Base-by-base conservation (phyloP, 2,113 vertebrate genomes). In the Erythrolamprus reginae region DNA sequence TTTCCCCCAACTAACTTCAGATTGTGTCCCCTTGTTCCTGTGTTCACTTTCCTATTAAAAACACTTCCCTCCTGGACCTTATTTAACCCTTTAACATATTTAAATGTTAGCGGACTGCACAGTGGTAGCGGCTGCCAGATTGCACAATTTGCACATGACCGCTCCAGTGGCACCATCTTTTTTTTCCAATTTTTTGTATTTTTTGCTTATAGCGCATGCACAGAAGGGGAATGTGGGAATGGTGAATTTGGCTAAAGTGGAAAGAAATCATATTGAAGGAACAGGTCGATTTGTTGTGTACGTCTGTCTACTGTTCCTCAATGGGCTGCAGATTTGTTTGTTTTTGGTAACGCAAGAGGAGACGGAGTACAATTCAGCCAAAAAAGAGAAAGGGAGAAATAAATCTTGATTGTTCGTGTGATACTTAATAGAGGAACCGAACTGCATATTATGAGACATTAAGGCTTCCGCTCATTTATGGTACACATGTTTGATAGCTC, bases 401-500 rank as follows among this genome's bases (percentile, higher is more conserved):
- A n/a, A 38, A 19, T 38, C 51, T 52, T 84, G 89, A 90, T 93
- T 94, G 47, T 23, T 88, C 87, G 53, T 19, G 3, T 48, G 3
- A 89, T 93, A 42, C 86, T 93, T 84, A 91, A 89, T 70, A 50
- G 77, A 88, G 92, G 90, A 94, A 91, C 92, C 87, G 51, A 94
- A 85, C 90, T 91, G 15, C 28, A 42, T 48, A 45, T 58, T 87
- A 52, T 87, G 89, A 92, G 94, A 94, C 90, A 93, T 90, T 96
- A 93, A 96, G 93, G 92, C 92, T 92, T 93, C 82, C 93, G 90
- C 89, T 91, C n/a, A n/a, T 94, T 6, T 0, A 55, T 89, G 88
- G 84, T 92, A 88, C 91, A 92, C 89, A 95, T 93, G 91, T 94
- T 94, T 96, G 95, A 96, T 94, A 92, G 94, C 94, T 93, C 9